Evolutionary conservation across 92 coral and sea anemone species (phyloP).

Genomic region (Phenganax subtilis): DNA sequence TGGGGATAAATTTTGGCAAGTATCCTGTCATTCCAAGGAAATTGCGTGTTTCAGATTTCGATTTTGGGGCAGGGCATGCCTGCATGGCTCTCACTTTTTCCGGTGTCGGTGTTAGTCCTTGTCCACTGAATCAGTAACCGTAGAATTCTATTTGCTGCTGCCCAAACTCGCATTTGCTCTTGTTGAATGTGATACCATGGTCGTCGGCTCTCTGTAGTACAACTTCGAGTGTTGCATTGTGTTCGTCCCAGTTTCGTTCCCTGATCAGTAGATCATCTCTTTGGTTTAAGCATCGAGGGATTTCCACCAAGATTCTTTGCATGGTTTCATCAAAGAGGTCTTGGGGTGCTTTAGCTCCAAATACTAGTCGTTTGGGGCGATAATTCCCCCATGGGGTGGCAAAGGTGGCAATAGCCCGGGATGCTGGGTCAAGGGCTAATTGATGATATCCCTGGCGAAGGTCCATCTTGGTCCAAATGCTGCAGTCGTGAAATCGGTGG

Average conservation of each 20-base stretch:
- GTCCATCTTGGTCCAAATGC: slow-evolving; percentile 47
- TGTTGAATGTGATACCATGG: slow-evolving; percentile 46
- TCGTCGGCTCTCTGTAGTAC: slow-evolving; percentile 49
- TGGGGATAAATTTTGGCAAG: no score
- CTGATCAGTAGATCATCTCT: slow-evolving; percentile 43
- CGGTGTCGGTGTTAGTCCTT: no score
- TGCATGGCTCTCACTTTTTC: no score
- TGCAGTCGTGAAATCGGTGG: slow-evolving; percentile 18
- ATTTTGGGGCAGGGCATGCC: no score
- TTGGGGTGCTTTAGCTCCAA: slow-evolving; percentile 27
- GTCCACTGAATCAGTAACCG: slow-evolving; percentile 39
- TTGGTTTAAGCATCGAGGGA: slow-evolving; percentile 34
- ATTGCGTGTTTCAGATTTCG: no score
- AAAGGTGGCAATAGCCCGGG: slow-evolving; percentile 47
- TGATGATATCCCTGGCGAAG: slow-evolving; percentile 56
- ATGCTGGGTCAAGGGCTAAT: slow-evolving; percentile 49
- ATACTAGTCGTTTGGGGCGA: slow-evolving; percentile 19
- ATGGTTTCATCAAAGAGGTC: slow-evolving; percentile 33
- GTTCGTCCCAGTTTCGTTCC: slow-evolving; percentile 36
- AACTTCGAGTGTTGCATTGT: slow-evolving; percentile 30
- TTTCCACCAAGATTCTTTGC: slow-evolving; percentile 48
- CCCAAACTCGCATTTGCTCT: slow-evolving; percentile 41
- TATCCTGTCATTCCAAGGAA: no score
- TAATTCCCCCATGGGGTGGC: slow-evolving; percentile 54
- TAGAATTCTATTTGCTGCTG: slow-evolving; percentile 48